Evolutionary conservation across 2,888 invertebrate genomes (phyloP).

Genomic region (Sphaerophoria rueppellii): DNA sequence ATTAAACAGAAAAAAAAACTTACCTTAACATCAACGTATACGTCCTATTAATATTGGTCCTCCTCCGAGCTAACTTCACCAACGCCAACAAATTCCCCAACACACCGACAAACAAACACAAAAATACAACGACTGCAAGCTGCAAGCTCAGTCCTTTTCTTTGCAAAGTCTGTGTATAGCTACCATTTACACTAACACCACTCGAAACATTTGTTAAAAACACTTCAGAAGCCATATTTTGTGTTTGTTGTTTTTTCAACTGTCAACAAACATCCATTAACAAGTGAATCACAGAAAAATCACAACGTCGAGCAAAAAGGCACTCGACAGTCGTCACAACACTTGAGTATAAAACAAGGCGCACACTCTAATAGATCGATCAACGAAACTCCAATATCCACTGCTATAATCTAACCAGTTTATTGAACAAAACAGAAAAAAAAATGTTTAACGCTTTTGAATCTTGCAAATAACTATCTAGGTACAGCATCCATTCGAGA

Average conservation of each 20-base stretch:
- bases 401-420: constrained; percentile 15
- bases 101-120: constrained; percentile 2
- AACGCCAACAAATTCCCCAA: constrained; percentile 21
- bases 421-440: background rate
- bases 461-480: background rate
- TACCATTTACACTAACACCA: background rate
- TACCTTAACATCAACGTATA: constrained; percentile 24
- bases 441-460: background rate
- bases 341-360: background rate
- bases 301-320: background rate
- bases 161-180: background rate
- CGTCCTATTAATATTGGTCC: background rate
- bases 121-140: background rate
- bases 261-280: constrained; percentile 1
- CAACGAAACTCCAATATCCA: background rate
- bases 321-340: background rate
- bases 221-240: constrained; percentile 11
- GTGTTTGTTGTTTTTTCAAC: background rate
- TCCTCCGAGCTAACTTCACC: constrained; percentile 4
- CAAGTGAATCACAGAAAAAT: background rate
- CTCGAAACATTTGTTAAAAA: constrained; percentile 11
- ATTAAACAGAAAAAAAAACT: background rate
- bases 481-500: background rate
- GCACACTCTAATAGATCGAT: constrained; percentile 25
- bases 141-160: background rate